Conservation (phyloP, 35 echinoderm and acorn worm species). For the Ptychodera flava region DNA sequence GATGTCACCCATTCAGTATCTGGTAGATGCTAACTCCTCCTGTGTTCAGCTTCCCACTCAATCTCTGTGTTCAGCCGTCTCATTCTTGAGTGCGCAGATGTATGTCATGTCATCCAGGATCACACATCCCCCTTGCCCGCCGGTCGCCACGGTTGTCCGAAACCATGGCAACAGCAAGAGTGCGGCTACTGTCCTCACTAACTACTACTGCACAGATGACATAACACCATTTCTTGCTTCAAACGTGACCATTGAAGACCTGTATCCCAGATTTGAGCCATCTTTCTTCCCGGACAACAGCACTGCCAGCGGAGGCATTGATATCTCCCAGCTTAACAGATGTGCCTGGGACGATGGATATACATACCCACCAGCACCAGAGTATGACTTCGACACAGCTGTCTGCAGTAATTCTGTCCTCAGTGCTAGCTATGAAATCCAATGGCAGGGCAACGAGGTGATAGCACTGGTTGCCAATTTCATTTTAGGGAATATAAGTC, state of each 20-base stretch:
- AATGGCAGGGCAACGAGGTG: conserved; percentile 70
- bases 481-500: conserved; percentile 33
- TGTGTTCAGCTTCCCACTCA: conserved; percentile 35
- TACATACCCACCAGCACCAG: conserved; percentile 52
- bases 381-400: conserved; percentile 44
- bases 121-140: conserved; percentile 68
- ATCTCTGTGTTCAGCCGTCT: conserved; percentile 40
- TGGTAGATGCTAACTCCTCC: conserved; percentile 34
- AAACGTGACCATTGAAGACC: conserved; percentile 6
- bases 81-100: conserved; percentile 57
- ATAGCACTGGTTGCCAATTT: conserved; percentile 20
- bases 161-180: conserved; percentile 26
- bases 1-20: conserved; percentile 66
- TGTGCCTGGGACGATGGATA: conserved; percentile 96
- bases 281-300: conserved; percentile 43
- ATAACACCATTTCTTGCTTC: conserved; percentile 26
- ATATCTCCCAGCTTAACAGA: not conserved
- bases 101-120: conserved; percentile 45
- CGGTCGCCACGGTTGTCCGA: conserved; percentile 39
- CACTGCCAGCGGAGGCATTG: not conserved
- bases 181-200: conserved; percentile 10
- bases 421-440: conserved; percentile 65
- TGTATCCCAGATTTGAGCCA: conserved; percentile 16
- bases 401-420: conserved; percentile 65
- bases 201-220: conserved; percentile 72